Base-by-base conservation (phyloP, 2,888 invertebrate genomes). In the Hypsopygia costalis region DNA sequence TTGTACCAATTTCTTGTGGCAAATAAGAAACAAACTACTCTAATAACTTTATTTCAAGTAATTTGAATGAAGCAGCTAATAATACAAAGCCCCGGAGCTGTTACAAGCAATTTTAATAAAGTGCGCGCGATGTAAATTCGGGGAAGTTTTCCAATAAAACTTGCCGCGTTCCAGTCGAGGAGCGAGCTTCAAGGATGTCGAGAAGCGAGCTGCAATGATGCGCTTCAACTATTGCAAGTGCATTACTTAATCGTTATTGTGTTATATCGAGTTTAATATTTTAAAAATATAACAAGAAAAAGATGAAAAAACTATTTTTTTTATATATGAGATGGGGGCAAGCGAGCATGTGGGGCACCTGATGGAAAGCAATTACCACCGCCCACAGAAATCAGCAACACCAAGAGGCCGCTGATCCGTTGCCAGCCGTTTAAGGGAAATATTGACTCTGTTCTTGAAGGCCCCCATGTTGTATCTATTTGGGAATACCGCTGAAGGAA, bases 91-190 rank as follows among this genome's bases (percentile, higher is more conserved):
- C 49, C 54, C 58, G 57, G 53, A 61, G 63, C 55, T 60, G 75
- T 75, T 69, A 72, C 69, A 67, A 74, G 68, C 71, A 68, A 78
- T 82, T 81, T 82, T 81, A 81, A 82, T 83, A 82, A 82, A 75
- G 79, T 72, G 66, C 73, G 70, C 68, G 70, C 73, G 71, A 83
- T 85, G 81, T 79, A 81, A 81, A 83, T 83, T 83, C 73, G 76
- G 73, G 55, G 60, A 81, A 83, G 85, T 85, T 85, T 85, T 78
- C 77, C 77, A 85, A 83, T 85, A 85, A 82, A 85, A 81, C 81
- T 85, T 82, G 80, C 74, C 69, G 49, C 64, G 68, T 52, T 60
- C 46, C 48, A 2, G 20, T 34, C 46, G 40, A 41, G 49, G 41
- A 33, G 49, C 46, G 45, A 41, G 55, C 52, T 60, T 57, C 62